phyloP scores from a whole-genome alignment of 2,113 vertebrate genomes.

The Perccottus glenii region DNA sequence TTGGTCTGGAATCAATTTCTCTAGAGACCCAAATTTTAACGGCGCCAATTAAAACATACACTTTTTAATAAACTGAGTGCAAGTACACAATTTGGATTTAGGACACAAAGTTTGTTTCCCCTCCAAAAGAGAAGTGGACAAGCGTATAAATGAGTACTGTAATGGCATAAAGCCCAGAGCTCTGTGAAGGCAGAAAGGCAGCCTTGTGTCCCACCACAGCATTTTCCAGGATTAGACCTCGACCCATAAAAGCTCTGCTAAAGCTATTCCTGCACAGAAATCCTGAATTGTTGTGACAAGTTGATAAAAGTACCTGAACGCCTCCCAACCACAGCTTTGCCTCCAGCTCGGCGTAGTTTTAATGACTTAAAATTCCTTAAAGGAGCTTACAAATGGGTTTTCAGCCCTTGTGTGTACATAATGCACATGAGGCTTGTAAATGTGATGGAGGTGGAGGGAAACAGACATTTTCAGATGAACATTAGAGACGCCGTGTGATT shows the following conservation, averaged over 20 bases:
- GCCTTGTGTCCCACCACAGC: conserved; percentile 25
- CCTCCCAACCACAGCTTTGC: background rate
- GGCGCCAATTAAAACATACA: background rate
- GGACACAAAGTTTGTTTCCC: background rate
- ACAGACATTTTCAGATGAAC: conserved; percentile 30
- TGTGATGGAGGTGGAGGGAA: conserved; percentile 28
- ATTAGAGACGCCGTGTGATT: conserved; percentile 15
- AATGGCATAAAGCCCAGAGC: conserved; percentile 34
- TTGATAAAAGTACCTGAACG: conserved; percentile 15
- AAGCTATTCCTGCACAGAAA: conserved; percentile 15
- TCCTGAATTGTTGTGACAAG: conserved; percentile 37
- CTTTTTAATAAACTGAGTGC: background rate
- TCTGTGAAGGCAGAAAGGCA: conserved; percentile 32
- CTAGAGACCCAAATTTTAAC: background rate
- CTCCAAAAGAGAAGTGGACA: background rate
- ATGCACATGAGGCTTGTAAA: conserved; percentile 10
- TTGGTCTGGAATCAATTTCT: background rate
- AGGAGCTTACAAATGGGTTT: conserved; percentile 32
- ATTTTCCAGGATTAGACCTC: conserved; percentile 44
- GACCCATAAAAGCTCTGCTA: conserved; percentile 29
- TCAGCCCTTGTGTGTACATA: conserved; percentile 26
- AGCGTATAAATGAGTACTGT: conserved; percentile 34
- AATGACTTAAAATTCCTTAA: conserved; percentile 45
- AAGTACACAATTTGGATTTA: background rate
- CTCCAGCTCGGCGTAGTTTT: conserved; percentile 30